Evolutionary conservation across 2,797 vertebrate genomes (phyloP), one percentile per base, ranked within the genome.

Genomic region (Knipowitschia caucasica): DNA sequence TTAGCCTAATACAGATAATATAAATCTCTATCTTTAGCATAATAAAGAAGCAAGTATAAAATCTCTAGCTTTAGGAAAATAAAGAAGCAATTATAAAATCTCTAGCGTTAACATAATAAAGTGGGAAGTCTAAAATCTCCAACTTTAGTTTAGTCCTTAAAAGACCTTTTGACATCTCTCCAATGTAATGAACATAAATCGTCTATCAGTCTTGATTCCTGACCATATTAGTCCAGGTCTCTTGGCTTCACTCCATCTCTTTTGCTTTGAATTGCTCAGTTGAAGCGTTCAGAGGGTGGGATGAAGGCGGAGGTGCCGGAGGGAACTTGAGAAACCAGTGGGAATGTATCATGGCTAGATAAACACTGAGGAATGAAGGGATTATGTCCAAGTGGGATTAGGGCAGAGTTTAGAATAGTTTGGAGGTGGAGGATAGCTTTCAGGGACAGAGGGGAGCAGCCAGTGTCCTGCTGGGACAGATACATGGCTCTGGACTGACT

Each of bases 171-270:
- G 4, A 46, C 12, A 24, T 4, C 1, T 24, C 21, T 23, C 17
- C 20, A 36, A 52, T 18, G 63, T 36, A 63, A 52, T 31, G 43
- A 44, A 15, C 51, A 64, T 55, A 74, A 26, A 45, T 24, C 53
- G 64, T 47, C 56, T n/a, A 75, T 67, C 67, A 60, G 60, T 51
- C 33, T 79, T 81, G 53, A 75, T 69, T 72, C 69, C 85, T 54
- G 44, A 74, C 76, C 85, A 78, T 83, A 84, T 87, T 84, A 78
- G 85, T 78, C 65, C 8, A 64, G 47, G 50, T 72, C 51, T 44
- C n/a, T 29, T 69, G 1, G 11, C 1, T 12, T 44, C 55, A 56
- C 77, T 54, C 51, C 30, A 59, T 63, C 61, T 67, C 21, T 31
- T 78, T 43, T 73, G 64, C 24, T 5, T 46, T 65, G 77, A 74